Evolutionary conservation across 2,113 vertebrate genomes (phyloP).

Genomic region (Anguilla japonica): DNA sequence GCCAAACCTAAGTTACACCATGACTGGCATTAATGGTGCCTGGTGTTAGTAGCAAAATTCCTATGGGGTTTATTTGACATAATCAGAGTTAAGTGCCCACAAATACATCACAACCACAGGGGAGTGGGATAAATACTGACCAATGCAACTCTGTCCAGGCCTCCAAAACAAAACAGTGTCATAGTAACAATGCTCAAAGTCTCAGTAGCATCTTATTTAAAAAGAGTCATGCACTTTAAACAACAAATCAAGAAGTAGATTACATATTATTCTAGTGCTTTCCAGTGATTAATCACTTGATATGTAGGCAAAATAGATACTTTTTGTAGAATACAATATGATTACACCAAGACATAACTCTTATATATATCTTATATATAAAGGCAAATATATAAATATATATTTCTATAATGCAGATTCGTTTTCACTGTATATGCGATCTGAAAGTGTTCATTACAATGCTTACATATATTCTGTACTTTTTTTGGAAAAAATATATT

Average conservation of each 20-base stretch:
- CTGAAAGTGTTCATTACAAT: background rate
- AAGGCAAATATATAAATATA: slow-evolving; percentile 9
- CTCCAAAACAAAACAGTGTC: background rate
- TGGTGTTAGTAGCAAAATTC: no score
- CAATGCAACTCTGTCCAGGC: background rate
- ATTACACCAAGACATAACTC: background rate
- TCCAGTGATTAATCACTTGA: background rate
- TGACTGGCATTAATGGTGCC: no score
- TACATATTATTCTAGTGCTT: slow-evolving; percentile 21
- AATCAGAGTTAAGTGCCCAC: background rate
- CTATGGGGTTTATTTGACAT: background rate
- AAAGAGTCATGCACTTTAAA: background rate
- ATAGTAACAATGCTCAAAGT: background rate
- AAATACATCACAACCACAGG: background rate
- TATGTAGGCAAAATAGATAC: background rate
- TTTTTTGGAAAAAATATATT: background rate
- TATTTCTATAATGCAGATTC: background rate
- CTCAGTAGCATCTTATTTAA: background rate
- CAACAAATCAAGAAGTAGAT: background rate
- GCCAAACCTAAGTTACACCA: no score
- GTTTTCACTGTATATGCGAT: background rate
- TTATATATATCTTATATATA: no score
- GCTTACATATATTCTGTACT: background rate
- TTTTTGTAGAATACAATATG: background rate
- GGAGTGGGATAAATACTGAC: background rate